phyloP scores from a whole-genome alignment of 2,113 vertebrate genomes.

The Elephantulus edwardii region DNA sequence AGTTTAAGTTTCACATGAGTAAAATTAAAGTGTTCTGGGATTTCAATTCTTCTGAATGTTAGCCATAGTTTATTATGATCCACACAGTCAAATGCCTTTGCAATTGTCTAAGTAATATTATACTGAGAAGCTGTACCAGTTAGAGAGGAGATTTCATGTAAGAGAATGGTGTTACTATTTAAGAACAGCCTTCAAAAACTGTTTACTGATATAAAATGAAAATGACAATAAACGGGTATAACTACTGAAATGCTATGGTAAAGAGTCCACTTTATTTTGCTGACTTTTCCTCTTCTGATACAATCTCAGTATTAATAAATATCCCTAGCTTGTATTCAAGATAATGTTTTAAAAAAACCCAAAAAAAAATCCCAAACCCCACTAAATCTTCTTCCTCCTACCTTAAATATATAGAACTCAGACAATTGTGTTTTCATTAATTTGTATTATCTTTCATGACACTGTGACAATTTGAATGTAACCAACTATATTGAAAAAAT shows the following conservation, averaged over 20 bases:
- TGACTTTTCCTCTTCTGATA: neutral
- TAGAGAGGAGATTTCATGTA: neutral
- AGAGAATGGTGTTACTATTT: neutral
- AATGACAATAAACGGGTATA: neutral
- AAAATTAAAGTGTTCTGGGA: no score
- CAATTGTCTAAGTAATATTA: neutral
- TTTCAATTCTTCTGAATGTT: no score
- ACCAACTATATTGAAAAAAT: neutral
- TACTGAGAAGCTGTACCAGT: neutral
- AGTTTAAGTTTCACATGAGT: no score
- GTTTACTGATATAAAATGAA: neutral
- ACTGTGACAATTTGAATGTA: neutral
- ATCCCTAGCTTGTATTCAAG: neutral
- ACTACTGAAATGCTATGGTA: no score
- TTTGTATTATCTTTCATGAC: conserved; percentile 8
- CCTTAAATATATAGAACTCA: conserved; percentile 1
- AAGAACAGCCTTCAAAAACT: conserved; percentile 25
- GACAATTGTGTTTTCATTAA: neutral
- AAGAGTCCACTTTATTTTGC: neutral
- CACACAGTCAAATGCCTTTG: no score
- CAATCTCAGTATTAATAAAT: conserved; percentile 7
- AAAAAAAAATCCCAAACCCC: neutral
- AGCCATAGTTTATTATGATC: no score
- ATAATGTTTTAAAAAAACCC: no score
- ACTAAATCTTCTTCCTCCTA: neutral